Percentiles rank a stretch among this genome's conserved stretches.
Conservation (phyloP, 1,140 invertebrate species). For the Mactra quadrangularis region DNA sequence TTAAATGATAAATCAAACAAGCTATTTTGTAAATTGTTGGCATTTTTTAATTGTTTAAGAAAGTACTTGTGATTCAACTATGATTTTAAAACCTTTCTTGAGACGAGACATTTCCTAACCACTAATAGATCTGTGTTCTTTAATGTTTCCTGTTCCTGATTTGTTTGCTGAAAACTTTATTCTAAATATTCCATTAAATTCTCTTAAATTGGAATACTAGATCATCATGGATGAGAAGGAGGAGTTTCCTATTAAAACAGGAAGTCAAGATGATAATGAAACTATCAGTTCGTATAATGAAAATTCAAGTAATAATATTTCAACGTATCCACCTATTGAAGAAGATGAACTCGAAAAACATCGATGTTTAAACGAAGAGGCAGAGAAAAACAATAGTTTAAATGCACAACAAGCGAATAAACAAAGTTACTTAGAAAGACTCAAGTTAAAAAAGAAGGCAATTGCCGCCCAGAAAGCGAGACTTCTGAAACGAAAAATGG, state of each 20-base stretch:
- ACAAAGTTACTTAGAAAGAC: constrained; percentile 24
- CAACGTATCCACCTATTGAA: constrained; percentile 38
- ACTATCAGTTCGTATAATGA: neutral
- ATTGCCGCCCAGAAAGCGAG: neutral
- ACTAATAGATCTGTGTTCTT: too few species aligned
- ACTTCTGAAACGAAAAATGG: constrained; percentile 6
- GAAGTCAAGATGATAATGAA: too few species aligned
- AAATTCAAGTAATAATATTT: constrained; percentile 14
- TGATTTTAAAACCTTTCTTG: too few species aligned
- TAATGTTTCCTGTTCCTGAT: constrained; percentile 38
- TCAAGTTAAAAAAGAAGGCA: constrained; percentile 10
- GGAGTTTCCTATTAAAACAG: too few species aligned
- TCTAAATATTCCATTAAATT: too few species aligned
- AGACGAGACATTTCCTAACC: too few species aligned
- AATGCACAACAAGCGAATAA: neutral
- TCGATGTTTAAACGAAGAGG: constrained; percentile 41
- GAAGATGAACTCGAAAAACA: constrained; percentile 40
- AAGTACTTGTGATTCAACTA: too few species aligned
- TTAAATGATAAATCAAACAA: neutral
- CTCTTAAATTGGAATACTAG: too few species aligned
- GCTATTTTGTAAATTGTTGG: constrained; percentile 7
- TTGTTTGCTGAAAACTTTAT: neutral
- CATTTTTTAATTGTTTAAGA: too few species aligned
- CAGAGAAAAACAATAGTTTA: constrained; percentile 23
- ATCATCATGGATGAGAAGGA: neutral